Conservation (phyloP, 2,797 vertebrate species). For the Dicrostonyx torquatus region DNA sequence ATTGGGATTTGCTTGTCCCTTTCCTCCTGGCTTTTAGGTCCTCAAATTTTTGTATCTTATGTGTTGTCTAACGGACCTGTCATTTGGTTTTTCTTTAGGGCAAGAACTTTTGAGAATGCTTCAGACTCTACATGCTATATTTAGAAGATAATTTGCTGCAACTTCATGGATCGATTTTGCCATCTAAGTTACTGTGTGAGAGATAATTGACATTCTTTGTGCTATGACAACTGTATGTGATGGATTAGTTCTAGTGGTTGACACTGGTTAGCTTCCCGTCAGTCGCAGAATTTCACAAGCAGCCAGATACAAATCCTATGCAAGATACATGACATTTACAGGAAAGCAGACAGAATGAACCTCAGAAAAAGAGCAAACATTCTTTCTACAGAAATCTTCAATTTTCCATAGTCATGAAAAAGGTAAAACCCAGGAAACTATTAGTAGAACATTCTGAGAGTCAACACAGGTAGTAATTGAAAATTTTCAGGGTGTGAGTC, state of each 20-base stretch:
- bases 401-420: constrained; percentile 55
- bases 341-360: constrained; percentile 26
- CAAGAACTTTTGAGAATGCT: constrained; percentile 69
- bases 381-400: constrained; percentile 53
- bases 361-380: constrained; percentile 27
- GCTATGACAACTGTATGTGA: constrained; percentile 73
- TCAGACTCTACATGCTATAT: constrained; percentile 72
- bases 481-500: constrained; percentile 14
- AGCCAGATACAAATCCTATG: constrained; percentile 64
- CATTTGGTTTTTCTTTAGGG: constrained; percentile 65
- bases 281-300: constrained; percentile 65
- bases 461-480: constrained; percentile 31
- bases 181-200: constrained; percentile 76
- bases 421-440: background rate
- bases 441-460: constrained; percentile 40
- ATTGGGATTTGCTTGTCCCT: background rate
- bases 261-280: constrained; percentile 76
- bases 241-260: constrained; percentile 78
- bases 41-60: constrained; percentile 55
- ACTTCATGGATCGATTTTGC: constrained; percentile 75
- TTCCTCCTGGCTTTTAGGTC: background rate
- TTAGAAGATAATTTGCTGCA: constrained; percentile 78
- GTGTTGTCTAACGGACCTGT: constrained; percentile 40
- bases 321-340: constrained; percentile 56
- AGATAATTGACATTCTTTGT: constrained; percentile 79